Conservation (phyloP, 2,113 vertebrate species). For the Phodopus roborovskii region DNA sequence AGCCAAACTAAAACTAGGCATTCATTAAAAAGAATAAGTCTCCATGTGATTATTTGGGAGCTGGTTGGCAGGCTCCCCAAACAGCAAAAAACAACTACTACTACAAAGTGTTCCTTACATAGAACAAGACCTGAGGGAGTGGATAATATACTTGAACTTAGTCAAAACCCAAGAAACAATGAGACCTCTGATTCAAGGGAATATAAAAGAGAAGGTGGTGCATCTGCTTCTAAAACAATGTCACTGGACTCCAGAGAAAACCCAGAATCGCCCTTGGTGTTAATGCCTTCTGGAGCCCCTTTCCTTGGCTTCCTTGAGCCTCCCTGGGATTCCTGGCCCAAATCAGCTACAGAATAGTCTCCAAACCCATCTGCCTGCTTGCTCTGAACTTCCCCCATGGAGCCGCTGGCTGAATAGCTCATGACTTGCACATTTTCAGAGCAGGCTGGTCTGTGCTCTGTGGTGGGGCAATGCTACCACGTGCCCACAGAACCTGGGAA, state of each 20-base stretch:
- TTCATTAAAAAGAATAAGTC: no score
- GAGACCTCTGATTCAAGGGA: neutral
- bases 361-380: neutral
- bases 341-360: neutral
- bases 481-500: conserved; percentile 38
- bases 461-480: neutral
- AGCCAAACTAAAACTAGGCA: no score
- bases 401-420: neutral
- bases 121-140: neutral
- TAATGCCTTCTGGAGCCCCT: neutral
- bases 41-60: no score
- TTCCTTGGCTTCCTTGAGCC: conserved; percentile 21
- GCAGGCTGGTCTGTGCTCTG: neutral
- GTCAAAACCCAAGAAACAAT: neutral
- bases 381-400: neutral
- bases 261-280: neutral
- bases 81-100: no score
- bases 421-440: neutral
- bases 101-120: neutral
- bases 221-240: neutral
- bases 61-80: no score
- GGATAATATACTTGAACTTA: neutral
- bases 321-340: conserved; percentile 18
- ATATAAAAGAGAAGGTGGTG: neutral
- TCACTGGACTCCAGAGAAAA: neutral